Percentiles rank a stretch among this genome's conserved stretches.
These are phyloP conservation scores for Achroia grisella DNA, from an alignment of 1,140 invertebrate species.

Conservation along the genomic window DNA sequence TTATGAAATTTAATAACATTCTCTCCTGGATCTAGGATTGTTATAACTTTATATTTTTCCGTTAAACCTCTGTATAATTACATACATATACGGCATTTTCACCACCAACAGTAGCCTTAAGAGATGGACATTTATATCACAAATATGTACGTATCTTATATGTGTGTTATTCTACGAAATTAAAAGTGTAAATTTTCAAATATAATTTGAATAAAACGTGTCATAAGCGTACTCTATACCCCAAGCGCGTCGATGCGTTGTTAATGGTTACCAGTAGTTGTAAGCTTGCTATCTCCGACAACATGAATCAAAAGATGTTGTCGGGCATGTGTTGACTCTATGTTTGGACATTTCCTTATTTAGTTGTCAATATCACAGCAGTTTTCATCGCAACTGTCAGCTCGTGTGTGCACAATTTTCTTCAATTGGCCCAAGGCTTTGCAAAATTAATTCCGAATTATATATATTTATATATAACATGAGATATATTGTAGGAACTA, in stretches of 20 bases:
- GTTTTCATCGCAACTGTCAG: conserved; percentile 57
- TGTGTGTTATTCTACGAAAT: background rate
- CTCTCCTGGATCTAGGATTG: too few relatives aligned
- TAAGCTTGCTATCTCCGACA: conserved; percentile 35
- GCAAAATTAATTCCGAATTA: background rate
- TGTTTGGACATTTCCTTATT: conserved; percentile 32
- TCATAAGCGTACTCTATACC: conserved; percentile 10
- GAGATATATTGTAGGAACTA: conserved; percentile 20
- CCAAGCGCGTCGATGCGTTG: conserved; percentile 31
- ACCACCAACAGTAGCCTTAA: conserved; percentile 7
- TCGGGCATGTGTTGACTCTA: conserved; percentile 35
- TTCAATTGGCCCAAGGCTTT: background rate
- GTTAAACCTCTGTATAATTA: conserved; percentile 1
- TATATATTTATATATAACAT: too few relatives aligned
- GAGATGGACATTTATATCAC: background rate
- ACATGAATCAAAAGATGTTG: conserved; percentile 43
- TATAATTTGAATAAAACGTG: background rate
- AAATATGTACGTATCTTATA: background rate
- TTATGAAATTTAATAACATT: too few relatives aligned
- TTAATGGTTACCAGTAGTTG: conserved; percentile 66
- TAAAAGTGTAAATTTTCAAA: background rate
- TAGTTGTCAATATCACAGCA: conserved; percentile 70
- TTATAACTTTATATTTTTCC: too few relatives aligned
- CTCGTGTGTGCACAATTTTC: conserved; percentile 8
- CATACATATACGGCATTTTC: conserved; percentile 7